Evolutionary conservation across 2,797 vertebrate genomes (phyloP).

Genomic region (Urocyon cinereoargenteus): DNA sequence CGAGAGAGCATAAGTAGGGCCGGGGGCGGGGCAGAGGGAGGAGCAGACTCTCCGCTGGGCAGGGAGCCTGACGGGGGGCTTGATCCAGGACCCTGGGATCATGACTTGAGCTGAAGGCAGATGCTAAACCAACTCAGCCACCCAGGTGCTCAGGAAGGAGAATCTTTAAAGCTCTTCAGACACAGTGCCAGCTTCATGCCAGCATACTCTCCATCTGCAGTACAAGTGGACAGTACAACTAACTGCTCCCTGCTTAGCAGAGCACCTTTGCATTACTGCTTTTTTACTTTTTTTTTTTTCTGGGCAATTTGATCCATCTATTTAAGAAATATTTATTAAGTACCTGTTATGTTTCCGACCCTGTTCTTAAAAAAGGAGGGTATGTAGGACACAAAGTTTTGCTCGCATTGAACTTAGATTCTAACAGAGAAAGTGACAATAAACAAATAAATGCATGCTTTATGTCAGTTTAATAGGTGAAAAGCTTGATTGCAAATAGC

Average conservation of each 20-base stretch:
- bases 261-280: not conserved
- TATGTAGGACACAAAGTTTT: not conserved
- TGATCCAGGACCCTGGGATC: no score
- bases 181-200: no score
- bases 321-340: conserved; percentile 14
- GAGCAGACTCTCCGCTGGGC: no score
- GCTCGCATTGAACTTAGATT: not conserved
- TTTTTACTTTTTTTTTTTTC: not conserved
- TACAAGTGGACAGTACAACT: not conserved
- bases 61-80: no score
- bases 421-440: not conserved
- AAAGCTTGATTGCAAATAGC: not conserved
- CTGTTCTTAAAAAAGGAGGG: not conserved
- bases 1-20: no score
- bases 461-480: not conserved
- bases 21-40: no score
- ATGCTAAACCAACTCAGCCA: no score
- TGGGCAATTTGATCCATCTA: not conserved
- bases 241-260: not conserved
- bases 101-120: no score
- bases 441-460: not conserved
- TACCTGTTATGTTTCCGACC: not conserved
- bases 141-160: no score
- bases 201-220: not conserved
- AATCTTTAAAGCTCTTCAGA: not conserved